Evolutionary conservation across 2,888 invertebrate genomes (phyloP).

Genomic region (Cephus spinipes): DNA sequence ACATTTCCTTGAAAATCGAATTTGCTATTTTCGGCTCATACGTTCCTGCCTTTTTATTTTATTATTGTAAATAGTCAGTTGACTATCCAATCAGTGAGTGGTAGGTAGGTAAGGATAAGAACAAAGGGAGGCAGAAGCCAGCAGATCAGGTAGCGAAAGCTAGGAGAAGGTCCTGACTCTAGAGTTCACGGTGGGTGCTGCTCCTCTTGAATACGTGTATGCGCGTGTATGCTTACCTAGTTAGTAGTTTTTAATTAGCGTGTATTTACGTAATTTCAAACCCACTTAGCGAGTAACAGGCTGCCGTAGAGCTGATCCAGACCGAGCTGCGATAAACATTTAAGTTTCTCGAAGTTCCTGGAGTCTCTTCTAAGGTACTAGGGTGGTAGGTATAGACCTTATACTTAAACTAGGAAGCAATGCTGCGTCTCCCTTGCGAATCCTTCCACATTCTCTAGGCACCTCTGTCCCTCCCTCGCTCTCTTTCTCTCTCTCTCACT

Average conservation of each 20-base stretch:
- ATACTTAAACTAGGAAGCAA: not conserved
- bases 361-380: slow-evolving; percentile 19
- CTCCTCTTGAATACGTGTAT: slow-evolving; percentile 8
- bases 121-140: too few species aligned
- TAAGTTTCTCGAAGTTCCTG: slow-evolving; percentile 42
- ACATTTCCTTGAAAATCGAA: too few species aligned
- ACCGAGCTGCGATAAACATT: slow-evolving; percentile 49
- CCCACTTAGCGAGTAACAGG: slow-evolving; percentile 32
- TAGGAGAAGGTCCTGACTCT: not conserved
- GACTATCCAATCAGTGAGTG: not conserved
- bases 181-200: not conserved
- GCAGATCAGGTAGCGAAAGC: not conserved
- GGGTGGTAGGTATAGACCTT: not conserved
- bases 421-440: not conserved
- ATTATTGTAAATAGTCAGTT: not conserved
- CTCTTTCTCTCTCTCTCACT: slow-evolving; percentile 12
- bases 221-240: slow-evolving; percentile 16
- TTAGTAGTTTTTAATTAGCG: slow-evolving; percentile 48
- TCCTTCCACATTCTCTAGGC: not conserved
- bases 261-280: slow-evolving; percentile 38
- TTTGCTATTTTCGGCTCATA: not conserved
- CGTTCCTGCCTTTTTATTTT: not conserved
- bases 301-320: slow-evolving; percentile 34
- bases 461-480: slow-evolving; percentile 12
- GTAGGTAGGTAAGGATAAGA: not conserved